These are phyloP conservation scores for Drosophila incognita DNA, from an alignment of 2,888 invertebrate species.

Conservation along the genomic window DNA sequence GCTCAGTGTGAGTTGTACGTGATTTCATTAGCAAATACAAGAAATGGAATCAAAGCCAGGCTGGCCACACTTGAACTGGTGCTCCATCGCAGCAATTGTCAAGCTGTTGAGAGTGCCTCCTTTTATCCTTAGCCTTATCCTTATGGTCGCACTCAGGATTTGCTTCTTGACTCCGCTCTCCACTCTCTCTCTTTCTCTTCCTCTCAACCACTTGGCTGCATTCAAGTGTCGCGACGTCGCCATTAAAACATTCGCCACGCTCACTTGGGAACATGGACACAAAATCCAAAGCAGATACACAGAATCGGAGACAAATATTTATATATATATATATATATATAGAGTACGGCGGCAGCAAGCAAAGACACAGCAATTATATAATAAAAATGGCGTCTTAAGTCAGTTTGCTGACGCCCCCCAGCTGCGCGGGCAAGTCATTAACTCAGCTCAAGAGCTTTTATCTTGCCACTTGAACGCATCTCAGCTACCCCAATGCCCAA, in stretches of 20 bases:
- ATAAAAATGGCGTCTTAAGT: conserved; percentile 78
- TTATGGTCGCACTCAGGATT: conserved; percentile 56
- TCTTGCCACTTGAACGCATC: conserved; percentile 75
- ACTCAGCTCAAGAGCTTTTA: conserved; percentile 78
- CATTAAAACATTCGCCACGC: conserved; percentile 77
- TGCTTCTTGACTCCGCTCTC: conserved; percentile 29
- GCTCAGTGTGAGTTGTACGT: conserved; percentile 45
- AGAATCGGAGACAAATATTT: conserved; percentile 10
- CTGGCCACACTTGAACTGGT: conserved; percentile 39
- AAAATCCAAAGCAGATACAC: conserved; percentile 42
- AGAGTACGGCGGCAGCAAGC: conserved; percentile 1
- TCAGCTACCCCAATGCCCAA: conserved; percentile 11
- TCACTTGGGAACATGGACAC: conserved; percentile 69
- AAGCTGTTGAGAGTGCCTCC: conserved; percentile 24
- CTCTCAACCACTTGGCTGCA: conserved; percentile 68
- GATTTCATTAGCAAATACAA: conserved; percentile 68
- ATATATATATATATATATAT: neutral
- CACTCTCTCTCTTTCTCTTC: neutral
- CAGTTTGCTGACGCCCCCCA: conserved; percentile 61
- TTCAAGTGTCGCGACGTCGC: conserved; percentile 77
- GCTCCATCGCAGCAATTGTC: conserved; percentile 37
- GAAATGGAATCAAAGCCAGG: conserved; percentile 43
- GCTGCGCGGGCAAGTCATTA: conserved; percentile 70
- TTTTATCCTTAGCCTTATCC: conserved; percentile 33
- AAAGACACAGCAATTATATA: conserved; percentile 55